These are phyloP conservation scores for Petrocephalus microphthalmus DNA, from an alignment of 2,113 vertebrate genomes.

Conservation along the genomic window DNA sequence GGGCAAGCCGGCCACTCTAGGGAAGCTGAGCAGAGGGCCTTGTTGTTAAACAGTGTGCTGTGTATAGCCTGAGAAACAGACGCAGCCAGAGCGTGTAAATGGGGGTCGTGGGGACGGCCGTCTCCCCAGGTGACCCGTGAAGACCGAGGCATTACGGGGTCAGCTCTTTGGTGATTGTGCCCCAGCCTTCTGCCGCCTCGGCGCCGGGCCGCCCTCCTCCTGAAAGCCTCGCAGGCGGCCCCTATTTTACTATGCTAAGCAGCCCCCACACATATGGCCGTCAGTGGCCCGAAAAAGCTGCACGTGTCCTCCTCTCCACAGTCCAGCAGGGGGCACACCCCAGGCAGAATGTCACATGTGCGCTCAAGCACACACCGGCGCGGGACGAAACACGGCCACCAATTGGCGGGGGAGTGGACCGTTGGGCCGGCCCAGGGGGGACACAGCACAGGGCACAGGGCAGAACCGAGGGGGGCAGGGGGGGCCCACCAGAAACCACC, in stretches of 20 bases:
- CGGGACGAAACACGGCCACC: conserved; percentile 3
- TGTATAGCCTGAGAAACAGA: too few relatives aligned
- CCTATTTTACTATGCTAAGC: background rate
- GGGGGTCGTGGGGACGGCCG: background rate
- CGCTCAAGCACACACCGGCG: conserved; percentile 10
- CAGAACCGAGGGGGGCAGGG: conserved; percentile 11
- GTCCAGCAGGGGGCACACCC: background rate
- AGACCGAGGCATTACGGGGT: background rate
- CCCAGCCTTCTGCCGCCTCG: conserved; percentile 1
- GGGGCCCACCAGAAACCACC: conserved; percentile 17
- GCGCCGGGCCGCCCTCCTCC: background rate
- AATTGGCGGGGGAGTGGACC: background rate
- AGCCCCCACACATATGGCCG: conserved; percentile 15
- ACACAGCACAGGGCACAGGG: background rate
- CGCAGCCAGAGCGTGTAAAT: background rate
- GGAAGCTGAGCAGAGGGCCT: background rate
- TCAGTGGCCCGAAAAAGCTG: background rate
- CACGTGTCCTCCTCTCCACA: background rate
- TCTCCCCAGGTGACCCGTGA: background rate
- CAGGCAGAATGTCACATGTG: conserved; percentile 17
- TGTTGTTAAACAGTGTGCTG: background rate
- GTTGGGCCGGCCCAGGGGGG: background rate
- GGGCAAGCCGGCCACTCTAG: too few relatives aligned
- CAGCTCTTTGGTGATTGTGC: background rate
- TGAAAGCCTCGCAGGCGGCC: background rate